phyloP scores from a whole-genome alignment of 1,140 invertebrate genomes.

The Notospermus geniculatus region DNA sequence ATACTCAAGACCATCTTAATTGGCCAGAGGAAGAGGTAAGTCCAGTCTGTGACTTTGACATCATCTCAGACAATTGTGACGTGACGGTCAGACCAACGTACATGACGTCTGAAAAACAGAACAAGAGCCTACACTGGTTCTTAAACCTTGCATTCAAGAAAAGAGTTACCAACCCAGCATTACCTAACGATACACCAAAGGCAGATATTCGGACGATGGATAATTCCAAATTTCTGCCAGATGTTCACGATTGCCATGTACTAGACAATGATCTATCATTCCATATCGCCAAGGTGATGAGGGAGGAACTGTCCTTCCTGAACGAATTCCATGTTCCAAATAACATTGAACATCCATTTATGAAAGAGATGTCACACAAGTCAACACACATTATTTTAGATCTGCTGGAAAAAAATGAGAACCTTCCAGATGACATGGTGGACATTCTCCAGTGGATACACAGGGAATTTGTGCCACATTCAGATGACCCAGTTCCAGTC shows the following conservation, averaged over 20 bases:
- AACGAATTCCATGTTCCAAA: conserved; percentile 14
- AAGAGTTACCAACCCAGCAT: no score
- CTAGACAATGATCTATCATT: conserved; percentile 12
- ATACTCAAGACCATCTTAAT: no score
- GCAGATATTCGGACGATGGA: conserved; percentile 13
- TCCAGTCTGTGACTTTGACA: no score
- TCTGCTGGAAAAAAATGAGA: conserved; percentile 23
- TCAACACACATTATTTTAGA: conserved; percentile 19
- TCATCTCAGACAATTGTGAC: no score
- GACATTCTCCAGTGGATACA: conserved; percentile 23
- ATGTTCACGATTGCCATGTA: conserved; percentile 3
- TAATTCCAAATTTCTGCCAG: conserved; percentile 18
- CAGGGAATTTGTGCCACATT: conserved; percentile 10
- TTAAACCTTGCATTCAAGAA: no score
- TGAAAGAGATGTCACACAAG: conserved; percentile 16
- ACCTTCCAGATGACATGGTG: conserved; percentile 25
- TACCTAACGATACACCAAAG: no score
- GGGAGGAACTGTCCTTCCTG: conserved; percentile 14
- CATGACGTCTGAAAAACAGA: no score
- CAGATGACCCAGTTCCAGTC: not conserved
- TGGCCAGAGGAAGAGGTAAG: no score
- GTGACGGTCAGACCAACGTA: no score
- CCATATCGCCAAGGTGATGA: conserved; percentile 18
- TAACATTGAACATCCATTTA: conserved; percentile 14
- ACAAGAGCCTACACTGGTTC: no score